Evolutionary conservation across 2,113 vertebrate genomes (phyloP), one percentile per base, ranked within the genome.

Genomic region (Vulpes vulpes): DNA sequence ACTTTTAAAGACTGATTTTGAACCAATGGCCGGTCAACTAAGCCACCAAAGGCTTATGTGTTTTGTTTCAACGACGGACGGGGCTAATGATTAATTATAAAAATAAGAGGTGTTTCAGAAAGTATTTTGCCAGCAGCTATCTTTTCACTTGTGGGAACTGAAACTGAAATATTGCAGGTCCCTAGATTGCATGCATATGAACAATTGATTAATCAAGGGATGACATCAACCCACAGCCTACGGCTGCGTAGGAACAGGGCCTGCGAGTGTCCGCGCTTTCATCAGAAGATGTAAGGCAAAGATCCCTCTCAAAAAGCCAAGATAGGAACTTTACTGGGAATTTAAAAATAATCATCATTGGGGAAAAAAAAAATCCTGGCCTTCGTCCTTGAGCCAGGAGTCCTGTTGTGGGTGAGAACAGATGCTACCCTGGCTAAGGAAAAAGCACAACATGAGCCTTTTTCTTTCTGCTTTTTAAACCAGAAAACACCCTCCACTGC

Each of bases 391-490:
- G 6, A 65, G 74, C 3, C 89, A 76, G 76, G 17, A 55, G 67
- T 16, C 53, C 51, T 38, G 86, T 97, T 96, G n/a, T 64, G 74
- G 32, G 10, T 51, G 57, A 97, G 80, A 98, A 95, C 74, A 69
- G 9, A 86, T 59, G 35, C 51, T 57, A 0, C 57, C 25, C 88
- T 81, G 60, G 91, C 96, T 91, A 92, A 90, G 49, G 69, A 91
- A 94, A 96, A 97, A 96, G 90, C 84, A 85, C 96, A 98, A 89
- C 27, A 25, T 0, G 32, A 91, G 2, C 64, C 43, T 79, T 96
- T 97, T 86, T 14, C 10, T 95, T 98, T 89, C 65, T 67, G 43
- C 88, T 53, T 95, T 97, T 97, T 57, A 97, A 87, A 95, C 79
- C 87, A 83, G 84, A 96, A 71, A 95, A 1, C 49, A 97, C 67